Conservation (phyloP, 2,888 invertebrate genomes). For the Geophilus truncorum region DNA sequence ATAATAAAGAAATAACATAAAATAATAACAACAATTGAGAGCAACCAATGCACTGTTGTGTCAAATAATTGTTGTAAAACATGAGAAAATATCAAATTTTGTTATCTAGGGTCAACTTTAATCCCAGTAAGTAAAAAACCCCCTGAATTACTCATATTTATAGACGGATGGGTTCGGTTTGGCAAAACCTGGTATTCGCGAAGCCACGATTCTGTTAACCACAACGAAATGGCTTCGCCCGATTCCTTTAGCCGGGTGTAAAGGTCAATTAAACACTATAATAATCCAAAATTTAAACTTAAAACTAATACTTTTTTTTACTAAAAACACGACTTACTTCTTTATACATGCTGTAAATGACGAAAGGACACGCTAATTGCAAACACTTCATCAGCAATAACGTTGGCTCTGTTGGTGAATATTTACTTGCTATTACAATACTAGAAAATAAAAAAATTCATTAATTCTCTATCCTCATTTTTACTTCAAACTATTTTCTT, state of each 20-base stretch:
- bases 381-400: background rate
- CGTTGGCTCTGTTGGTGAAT: conserved; percentile 65
- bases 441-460: conserved; percentile 44
- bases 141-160: conserved; percentile 79
- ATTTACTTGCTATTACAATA: conserved; percentile 72
- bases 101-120: conserved; percentile 44
- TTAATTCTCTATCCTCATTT: too few species aligned
- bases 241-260: conserved; percentile 70
- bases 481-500: background rate
- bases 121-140: conserved; percentile 80
- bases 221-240: conserved; percentile 65
- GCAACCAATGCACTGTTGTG: background rate
- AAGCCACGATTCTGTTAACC: conserved; percentile 78
- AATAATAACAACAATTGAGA: background rate
- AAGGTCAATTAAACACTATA: conserved; percentile 70
- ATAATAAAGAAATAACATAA: background rate
- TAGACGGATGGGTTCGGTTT: conserved; percentile 88
- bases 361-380: conserved; percentile 70
- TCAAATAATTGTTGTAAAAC: background rate
- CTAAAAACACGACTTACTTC: conserved; percentile 55
- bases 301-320: background rate
- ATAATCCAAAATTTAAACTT: conserved; percentile 35
- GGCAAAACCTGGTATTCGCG: conserved; percentile 84
- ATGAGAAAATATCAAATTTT: background rate
- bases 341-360: conserved; percentile 71